Evolutionary conservation across 2,888 invertebrate genomes (phyloP).

Genomic region (Hymenopus coronatus): DNA sequence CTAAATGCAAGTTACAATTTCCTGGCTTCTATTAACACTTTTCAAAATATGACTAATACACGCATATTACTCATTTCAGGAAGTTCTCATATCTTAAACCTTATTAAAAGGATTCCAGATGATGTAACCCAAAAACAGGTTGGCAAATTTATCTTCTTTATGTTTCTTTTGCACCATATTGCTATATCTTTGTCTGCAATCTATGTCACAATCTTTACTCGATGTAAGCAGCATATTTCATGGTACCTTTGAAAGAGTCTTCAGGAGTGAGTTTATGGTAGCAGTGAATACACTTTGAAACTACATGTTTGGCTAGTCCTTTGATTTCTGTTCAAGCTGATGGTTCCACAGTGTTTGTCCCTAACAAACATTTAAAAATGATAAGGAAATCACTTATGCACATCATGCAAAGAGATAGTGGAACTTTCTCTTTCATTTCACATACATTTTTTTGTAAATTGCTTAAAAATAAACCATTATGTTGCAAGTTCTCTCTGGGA

Average conservation of each 20-base stretch:
- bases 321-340: too few relatives aligned
- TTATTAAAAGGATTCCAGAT: conserved; percentile 19
- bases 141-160: conserved; percentile 5
- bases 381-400: too few relatives aligned
- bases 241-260: neutral
- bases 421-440: too few relatives aligned
- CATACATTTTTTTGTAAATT: too few relatives aligned
- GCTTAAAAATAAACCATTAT: too few relatives aligned
- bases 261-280: neutral
- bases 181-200: neutral
- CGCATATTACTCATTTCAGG: neutral
- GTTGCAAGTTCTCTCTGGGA: too few relatives aligned
- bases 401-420: too few relatives aligned
- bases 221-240: too few relatives aligned
- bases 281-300: too few relatives aligned
- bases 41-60: neutral
- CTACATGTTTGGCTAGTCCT: too few relatives aligned
- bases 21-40: neutral
- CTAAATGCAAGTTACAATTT: neutral
- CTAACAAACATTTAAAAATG: too few relatives aligned
- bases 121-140: conserved; percentile 11
- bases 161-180: neutral
- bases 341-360: too few relatives aligned
- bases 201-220: neutral
- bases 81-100: neutral